A percentile compares a stretch with the other conserved stretches of the same genome.
These are phyloP conservation scores for Neodiprion pinetum DNA, from an alignment of 1,140 invertebrate species.

Conservation along the genomic window DNA sequence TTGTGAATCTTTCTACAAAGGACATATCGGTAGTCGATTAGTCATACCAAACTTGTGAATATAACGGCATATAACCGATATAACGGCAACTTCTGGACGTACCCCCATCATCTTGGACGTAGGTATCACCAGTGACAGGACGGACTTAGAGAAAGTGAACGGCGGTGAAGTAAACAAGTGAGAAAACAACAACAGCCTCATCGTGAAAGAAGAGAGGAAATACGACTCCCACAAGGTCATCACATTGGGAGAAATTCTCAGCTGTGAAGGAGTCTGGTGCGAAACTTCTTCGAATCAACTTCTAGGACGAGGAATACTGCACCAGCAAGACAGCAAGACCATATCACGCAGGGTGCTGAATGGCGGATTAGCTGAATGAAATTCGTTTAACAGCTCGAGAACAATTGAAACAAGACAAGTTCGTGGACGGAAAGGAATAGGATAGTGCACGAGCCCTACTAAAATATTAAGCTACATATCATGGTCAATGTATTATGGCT, in stretches of 20 bases:
- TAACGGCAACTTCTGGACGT: neutral
- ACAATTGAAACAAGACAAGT: neutral
- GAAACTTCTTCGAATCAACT: neutral
- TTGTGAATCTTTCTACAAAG: too few species aligned
- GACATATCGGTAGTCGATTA: too few species aligned
- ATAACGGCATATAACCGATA: too few species aligned
- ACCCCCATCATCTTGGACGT: constrained; percentile 10
- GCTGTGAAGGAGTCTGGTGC: neutral
- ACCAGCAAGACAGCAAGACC: neutral
- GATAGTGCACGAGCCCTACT: too few species aligned
- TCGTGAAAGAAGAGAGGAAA: neutral
- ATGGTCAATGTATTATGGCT: too few species aligned
- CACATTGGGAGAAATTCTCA: neutral
- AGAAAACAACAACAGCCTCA: neutral
- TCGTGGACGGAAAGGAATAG: too few species aligned
- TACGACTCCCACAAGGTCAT: neutral
- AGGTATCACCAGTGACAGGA: neutral
- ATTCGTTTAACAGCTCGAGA: neutral
- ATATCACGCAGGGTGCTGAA: neutral
- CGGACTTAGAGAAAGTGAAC: neutral
- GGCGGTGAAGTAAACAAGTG: neutral
- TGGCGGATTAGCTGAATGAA: neutral
- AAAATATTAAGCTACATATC: too few species aligned
- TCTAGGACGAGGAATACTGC: neutral
- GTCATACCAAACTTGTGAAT: too few species aligned